phyloP scores from a whole-genome alignment of 2,113 vertebrate genomes.

The Grantiella picta region DNA sequence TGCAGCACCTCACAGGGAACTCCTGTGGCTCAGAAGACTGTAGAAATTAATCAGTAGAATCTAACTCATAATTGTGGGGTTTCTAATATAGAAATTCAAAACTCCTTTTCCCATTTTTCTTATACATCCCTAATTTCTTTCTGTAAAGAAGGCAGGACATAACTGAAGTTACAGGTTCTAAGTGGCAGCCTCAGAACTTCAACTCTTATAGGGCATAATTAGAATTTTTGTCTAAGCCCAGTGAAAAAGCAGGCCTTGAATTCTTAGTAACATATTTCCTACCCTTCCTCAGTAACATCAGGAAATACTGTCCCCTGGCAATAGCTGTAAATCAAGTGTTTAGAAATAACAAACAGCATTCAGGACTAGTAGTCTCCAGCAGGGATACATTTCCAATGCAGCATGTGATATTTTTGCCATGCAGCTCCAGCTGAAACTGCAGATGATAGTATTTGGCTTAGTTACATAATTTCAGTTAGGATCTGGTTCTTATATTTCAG shows the following conservation, averaged over 20 bases:
- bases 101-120: not conserved
- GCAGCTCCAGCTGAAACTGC: not conserved
- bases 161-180: not conserved
- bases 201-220: not conserved
- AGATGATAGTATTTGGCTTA: not conserved
- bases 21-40: not conserved
- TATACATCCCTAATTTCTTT: not conserved
- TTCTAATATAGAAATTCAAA: not conserved
- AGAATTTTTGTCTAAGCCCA: not conserved
- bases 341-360: not conserved
- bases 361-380: not conserved
- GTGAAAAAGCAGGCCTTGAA: not conserved
- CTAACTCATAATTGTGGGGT: not conserved
- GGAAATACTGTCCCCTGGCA: not conserved
- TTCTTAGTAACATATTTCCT: not conserved
- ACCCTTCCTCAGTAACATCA: not conserved
- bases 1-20: not conserved
- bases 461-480: not conserved
- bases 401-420: not conserved
- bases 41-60: not conserved
- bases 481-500: conserved; percentile 9
- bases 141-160: not conserved
- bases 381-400: not conserved
- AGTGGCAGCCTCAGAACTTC: not conserved
- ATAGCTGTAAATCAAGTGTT: not conserved